A percentile compares a stretch with the other conserved stretches of the same genome.
phyloP scores from a whole-genome alignment of 1,140 invertebrate species.

The Drosophila nasuta region DNA sequence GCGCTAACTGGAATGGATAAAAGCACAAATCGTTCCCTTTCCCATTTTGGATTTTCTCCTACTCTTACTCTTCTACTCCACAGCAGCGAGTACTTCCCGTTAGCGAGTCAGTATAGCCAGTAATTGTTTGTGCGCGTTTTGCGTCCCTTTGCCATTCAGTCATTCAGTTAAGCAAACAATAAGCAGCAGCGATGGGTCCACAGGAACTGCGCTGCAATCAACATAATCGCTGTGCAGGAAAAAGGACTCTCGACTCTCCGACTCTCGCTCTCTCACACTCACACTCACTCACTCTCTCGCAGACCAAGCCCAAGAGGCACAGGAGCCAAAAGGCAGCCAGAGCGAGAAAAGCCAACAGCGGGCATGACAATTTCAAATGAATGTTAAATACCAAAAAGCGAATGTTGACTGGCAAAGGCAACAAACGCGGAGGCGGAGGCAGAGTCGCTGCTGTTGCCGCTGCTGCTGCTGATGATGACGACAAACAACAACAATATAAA shows the following conservation, averaged over 20 bases:
- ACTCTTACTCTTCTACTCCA: neutral
- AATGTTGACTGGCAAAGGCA: constrained; percentile 44
- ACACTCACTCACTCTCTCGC: too few species aligned
- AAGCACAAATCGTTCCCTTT: constrained; percentile 48
- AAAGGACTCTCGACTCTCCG: constrained; percentile 25
- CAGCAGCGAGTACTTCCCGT: neutral
- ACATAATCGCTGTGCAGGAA: constrained; percentile 79
- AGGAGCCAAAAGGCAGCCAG: neutral
- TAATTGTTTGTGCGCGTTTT: constrained; percentile 38
- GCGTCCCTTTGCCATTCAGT: constrained; percentile 46
- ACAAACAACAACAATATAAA: constrained; percentile 57
- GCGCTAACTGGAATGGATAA: constrained; percentile 74
- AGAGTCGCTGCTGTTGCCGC: too few species aligned
- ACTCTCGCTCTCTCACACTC: too few species aligned
- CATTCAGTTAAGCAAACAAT: constrained; percentile 79
- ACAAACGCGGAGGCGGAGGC: constrained; percentile 43
- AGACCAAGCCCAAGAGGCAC: neutral
- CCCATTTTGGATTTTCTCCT: neutral
- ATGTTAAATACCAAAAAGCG: constrained; percentile 74
- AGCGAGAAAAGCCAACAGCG: constrained; percentile 46
- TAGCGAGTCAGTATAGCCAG: neutral
- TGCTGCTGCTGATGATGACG: constrained; percentile 31
- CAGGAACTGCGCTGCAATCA: constrained; percentile 78
- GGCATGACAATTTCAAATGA: constrained; percentile 80
- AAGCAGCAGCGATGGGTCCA: constrained; percentile 57